Evolutionary conservation across 1,140 invertebrate genomes (phyloP), one percentile per base, ranked within the genome.

Genomic region (Choristoneura fumiferana): DNA sequence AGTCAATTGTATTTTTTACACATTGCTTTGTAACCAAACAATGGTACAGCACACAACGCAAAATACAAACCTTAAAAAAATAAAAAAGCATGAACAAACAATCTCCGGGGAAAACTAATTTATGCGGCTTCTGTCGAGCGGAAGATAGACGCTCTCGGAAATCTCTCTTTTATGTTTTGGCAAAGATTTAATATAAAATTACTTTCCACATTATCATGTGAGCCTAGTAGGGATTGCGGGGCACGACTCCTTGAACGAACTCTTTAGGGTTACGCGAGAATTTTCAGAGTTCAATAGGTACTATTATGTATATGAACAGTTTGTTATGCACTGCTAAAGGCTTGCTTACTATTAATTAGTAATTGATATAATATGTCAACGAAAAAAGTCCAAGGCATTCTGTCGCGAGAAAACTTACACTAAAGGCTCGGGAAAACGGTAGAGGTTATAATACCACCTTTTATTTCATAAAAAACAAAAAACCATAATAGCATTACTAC

Each of bases 121-220:
- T 86, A 84, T 85, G 80, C 80, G 77, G 73, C 71, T 74, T 77
- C 77, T 69, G 70, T 57, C 69, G 64, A 75, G 67, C 63, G 60
- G 67, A 60, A 76, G 72, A 71, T 79, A 86, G 80, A 76, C 71
- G 67, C 58, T 69, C 67, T 63, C 57, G 69, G 70, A 72, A 78
- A 77, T 76, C 75, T 76, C 80, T 81, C 84, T 85, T 87, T 87
- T 83, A 87, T 87, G 84, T 87, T 87, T 81, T 73, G 71, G 71
- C 69, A 81, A 77, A 81, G 80, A 81, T 85, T 87, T 87, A 87
- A 87, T 87, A 85, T 83, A 84, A 81, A 87, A 87, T 87, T 87
- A 87, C 80, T 78, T 87, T 83, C 72, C 64, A 64, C 71, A 82
- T 87, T 83, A 87, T 79, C 81, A 77, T 87, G 78, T 78, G 75